A percentile compares a stretch with the other conserved stretches of the same genome.
Conservation (phyloP, 2,113 vertebrate genomes). For the Isurus oxyrinchus region DNA sequence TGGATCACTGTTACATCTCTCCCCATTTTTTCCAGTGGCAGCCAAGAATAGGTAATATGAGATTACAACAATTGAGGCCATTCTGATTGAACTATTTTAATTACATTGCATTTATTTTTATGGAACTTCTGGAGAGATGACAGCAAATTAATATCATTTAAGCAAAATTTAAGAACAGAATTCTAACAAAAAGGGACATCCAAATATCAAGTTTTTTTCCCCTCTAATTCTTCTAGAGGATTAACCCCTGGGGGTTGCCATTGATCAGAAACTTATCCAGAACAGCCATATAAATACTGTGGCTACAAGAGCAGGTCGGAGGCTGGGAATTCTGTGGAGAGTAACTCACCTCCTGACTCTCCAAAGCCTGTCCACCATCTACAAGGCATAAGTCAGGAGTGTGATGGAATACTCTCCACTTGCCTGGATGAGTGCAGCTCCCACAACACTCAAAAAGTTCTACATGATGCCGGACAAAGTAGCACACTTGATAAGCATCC, state of each 20-base stretch:
- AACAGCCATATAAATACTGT: background rate
- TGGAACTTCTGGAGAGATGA: background rate
- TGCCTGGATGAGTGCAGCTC: background rate
- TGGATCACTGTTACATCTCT: background rate
- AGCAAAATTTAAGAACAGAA: background rate
- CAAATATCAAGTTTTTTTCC: background rate
- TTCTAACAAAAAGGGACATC: background rate
- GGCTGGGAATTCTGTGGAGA: background rate
- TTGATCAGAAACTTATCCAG: background rate
- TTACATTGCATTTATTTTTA: background rate
- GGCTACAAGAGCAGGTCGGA: background rate
- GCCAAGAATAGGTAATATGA: background rate
- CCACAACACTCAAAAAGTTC: background rate
- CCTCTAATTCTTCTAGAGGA: background rate
- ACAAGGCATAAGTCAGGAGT: background rate
- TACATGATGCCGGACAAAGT: background rate
- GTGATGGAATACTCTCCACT: background rate
- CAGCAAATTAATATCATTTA: background rate
- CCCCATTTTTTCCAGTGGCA: background rate
- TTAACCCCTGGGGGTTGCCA: background rate
- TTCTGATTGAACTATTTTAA: background rate
- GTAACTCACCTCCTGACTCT: background rate
- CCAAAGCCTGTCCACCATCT: background rate
- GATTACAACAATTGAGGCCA: background rate
- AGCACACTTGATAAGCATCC: background rate